Evolutionary conservation across 2,113 vertebrate species (phyloP).

Genomic region (Aviceda subcristata): DNA sequence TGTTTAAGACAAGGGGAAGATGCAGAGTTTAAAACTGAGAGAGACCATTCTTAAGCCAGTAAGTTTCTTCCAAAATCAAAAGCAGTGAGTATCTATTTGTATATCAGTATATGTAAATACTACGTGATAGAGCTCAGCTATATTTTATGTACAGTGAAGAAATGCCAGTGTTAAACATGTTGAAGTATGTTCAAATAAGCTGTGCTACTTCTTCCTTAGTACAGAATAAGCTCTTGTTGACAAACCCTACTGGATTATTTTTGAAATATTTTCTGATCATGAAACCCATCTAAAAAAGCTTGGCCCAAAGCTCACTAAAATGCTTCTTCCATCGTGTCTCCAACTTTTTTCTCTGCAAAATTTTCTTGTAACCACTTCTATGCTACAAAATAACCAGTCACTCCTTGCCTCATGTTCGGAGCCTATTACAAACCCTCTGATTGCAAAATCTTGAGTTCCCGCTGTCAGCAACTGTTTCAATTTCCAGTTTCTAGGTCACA

Average conservation of each 20-base stretch:
- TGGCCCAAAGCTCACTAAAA: not conserved
- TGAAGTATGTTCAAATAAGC: not conserved
- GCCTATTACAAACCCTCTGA: not conserved
- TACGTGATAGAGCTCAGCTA: not conserved
- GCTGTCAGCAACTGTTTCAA: not conserved
- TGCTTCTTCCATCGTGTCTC: not conserved
- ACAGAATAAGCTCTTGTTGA: not conserved
- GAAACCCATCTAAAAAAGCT: not conserved
- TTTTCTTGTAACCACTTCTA: not conserved
- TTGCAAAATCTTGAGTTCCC: conserved; percentile 3
- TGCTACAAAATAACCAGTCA: not conserved
- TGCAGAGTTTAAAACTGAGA: not conserved
- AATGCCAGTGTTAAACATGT: not conserved
- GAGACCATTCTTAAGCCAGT: not conserved
- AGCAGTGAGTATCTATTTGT: not conserved
- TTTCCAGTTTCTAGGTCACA: conserved; percentile 47
- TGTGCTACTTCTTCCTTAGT: not conserved
- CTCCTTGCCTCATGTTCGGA: not conserved
- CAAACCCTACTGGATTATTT: not conserved
- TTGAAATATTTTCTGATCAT: not conserved
- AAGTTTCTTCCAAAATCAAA: not conserved
- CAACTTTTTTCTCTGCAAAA: not conserved
- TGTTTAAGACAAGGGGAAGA: not conserved
- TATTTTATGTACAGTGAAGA: not conserved
- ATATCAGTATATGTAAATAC: not conserved